A percentile compares a stretch with the other conserved stretches of the same genome.
Conservation (phyloP, 1,140 invertebrate species). For the Drosophila auraria region DNA sequence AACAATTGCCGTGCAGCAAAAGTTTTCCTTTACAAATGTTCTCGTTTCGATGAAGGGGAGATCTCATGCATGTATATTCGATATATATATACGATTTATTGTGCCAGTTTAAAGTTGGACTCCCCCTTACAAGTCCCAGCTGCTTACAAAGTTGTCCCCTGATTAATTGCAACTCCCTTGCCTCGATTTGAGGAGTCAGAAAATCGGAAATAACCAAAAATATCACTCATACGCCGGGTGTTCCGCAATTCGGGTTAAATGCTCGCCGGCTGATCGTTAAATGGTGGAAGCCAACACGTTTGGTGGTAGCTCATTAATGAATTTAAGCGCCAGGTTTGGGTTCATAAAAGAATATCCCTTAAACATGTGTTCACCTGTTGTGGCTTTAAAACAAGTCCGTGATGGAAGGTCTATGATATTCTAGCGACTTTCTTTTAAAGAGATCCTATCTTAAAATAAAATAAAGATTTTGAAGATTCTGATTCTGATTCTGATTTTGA, state of each 20-base stretch:
- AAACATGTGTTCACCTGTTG: slow-evolving; percentile 43
- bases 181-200: not conserved
- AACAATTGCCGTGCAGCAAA: slow-evolving; percentile 69
- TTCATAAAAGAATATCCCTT: slow-evolving; percentile 47
- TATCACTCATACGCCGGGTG: slow-evolving; percentile 64
- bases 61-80: not conserved
- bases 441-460: not conserved
- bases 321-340: slow-evolving; percentile 35
- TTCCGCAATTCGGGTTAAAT: slow-evolving; percentile 42
- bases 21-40: slow-evolving; percentile 65
- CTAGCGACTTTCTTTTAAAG: not conserved
- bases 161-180: slow-evolving; percentile 55
- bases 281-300: slow-evolving; percentile 12
- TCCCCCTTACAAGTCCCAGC: slow-evolving; percentile 33
- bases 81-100: slow-evolving; percentile 56
- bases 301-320: slow-evolving; percentile 34
- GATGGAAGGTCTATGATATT: slow-evolving; percentile 2
- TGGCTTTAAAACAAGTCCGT: not conserved
- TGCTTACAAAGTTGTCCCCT: slow-evolving; percentile 52
- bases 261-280: slow-evolving; percentile 36
- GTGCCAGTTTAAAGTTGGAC: slow-evolving; percentile 66
- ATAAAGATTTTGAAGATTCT: too few species aligned
- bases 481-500: too few species aligned
- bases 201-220: slow-evolving; percentile 37
- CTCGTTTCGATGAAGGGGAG: slow-evolving; percentile 28